These are phyloP conservation scores for Mechanitis mazaeus DNA, from an alignment of 2,888 invertebrate genomes.

Conservation along the genomic window DNA sequence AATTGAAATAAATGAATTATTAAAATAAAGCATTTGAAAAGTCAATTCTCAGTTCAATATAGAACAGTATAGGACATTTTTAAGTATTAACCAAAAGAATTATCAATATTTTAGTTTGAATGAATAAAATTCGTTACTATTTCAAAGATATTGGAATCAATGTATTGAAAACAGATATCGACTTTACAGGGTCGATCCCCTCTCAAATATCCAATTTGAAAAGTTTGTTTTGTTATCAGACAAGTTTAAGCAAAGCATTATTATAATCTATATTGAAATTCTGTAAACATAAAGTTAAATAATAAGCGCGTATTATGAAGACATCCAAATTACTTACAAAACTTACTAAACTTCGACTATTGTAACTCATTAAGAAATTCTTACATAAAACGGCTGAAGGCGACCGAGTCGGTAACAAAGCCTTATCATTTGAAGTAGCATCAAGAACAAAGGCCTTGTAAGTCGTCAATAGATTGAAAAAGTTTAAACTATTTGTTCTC, in stretches of 20 bases:
- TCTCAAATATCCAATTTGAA: conserved; percentile 24
- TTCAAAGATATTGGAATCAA: conserved; percentile 14
- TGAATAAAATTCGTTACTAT: conserved; percentile 13
- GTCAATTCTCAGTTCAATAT: not conserved
- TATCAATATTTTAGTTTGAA: conserved; percentile 7
- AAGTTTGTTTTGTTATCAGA: conserved; percentile 23
- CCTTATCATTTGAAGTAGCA: conserved; percentile 27
- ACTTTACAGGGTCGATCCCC: conserved; percentile 2
- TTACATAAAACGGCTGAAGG: conserved; percentile 31
- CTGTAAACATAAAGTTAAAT: conserved; percentile 19
- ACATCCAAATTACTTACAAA: conserved; percentile 33
- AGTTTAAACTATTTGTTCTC: conserved; percentile 19
- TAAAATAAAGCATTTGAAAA: not conserved
- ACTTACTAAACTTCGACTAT: conserved; percentile 36
- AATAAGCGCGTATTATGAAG: conserved; percentile 23
- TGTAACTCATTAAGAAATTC: conserved; percentile 36
- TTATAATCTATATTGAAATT: conserved; percentile 26
- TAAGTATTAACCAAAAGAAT: no score
- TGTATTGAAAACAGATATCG: conserved; percentile 18
- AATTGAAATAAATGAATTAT: not conserved
- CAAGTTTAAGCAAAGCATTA: conserved; percentile 22
- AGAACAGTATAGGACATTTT: no score
- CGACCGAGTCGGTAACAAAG: conserved; percentile 26
- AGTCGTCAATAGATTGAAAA: conserved; percentile 18
- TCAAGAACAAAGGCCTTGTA: conserved; percentile 17